These are phyloP conservation scores for Fregetta grallaria DNA, from an alignment of 2,113 vertebrate species.

Conservation along the genomic window DNA sequence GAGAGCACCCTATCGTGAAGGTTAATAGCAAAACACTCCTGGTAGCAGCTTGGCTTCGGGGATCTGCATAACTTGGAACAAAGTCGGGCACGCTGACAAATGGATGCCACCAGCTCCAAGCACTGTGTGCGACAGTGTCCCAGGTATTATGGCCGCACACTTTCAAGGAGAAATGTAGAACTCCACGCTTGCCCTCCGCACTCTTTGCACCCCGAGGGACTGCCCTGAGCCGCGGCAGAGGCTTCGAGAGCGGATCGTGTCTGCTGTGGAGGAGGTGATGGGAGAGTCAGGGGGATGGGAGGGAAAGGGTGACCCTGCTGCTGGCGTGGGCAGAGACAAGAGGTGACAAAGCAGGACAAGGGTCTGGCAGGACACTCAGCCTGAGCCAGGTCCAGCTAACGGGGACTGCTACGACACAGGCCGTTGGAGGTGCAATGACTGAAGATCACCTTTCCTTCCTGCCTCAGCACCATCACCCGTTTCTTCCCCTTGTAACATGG, in stretches of 20 bases:
- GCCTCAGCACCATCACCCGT: neutral
- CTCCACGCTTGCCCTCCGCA: neutral
- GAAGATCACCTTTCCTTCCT: neutral
- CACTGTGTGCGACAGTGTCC: rapidly evolving
- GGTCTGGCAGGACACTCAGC: neutral
- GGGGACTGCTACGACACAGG: rapidly evolving
- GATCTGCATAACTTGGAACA: neutral
- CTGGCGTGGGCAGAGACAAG: neutral
- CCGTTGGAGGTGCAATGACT: neutral
- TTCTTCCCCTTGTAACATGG: rapidly evolving
- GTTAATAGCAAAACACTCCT: neutral
- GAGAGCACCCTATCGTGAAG: rapidly evolving
- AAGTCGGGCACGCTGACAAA: rapidly evolving
- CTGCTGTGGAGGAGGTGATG: neutral
- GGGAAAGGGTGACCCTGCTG: neutral
- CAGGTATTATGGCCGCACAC: rapidly evolving
- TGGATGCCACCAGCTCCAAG: neutral
- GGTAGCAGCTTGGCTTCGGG: neutral
- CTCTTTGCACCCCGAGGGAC: neutral
- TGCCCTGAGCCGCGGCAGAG: neutral
- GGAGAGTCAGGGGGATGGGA: neutral
- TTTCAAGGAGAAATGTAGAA: neutral
- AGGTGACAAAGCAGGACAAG: neutral
- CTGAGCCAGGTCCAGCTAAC: neutral
- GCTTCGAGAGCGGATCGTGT: neutral